Evolutionary conservation across 2,797 vertebrate species (phyloP), one percentile per base, ranked within the genome.

Genomic region (Parauchenoglanis punctatus): DNA sequence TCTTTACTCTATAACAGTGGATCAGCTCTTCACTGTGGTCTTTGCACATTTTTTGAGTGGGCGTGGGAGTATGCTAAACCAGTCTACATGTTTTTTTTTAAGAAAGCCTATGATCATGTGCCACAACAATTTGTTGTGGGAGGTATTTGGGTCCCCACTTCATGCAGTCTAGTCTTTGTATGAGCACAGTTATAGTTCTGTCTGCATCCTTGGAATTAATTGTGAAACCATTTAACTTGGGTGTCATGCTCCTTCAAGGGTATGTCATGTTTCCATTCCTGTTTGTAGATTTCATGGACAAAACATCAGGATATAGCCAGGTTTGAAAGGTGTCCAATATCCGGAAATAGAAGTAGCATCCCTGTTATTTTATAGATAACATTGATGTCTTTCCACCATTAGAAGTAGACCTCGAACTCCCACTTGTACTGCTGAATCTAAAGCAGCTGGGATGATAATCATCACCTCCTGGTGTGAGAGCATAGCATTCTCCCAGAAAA

Each of bases 21-120:
- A 61, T 25, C 35, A 63, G 58, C 58, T 63, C 40, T 44, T 61
- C 20, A 61, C 20, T 81, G 58, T n/a, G 12, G 35, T 44, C 58
- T 81, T 81, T 81, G 56, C 58, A 61, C 58, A 81, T 63, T 81
- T 75, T 81, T 17, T 13, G 40, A 81, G 40, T 58, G 23, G 35
- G 23, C n/a, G 40, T 81, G 23, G 77, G 40, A 35, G 52, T 81
- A 46, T 81, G 40, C 80, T 81, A 63, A 63, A 81, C 23, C 35
- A 44, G 35, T 81, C 13, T 63, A 61, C 78, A 81, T 81, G 23
- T 63, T 81, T 81, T 61, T 72, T 35, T 61, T 28, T 40, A 25
- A 61, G 11, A 81, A n/a, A 44, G 58, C 5, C 35, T 44, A 25
- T 15, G 13, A 63, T 63, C 80, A 63, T 81, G 80, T 81, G 80